phyloP scores from a whole-genome alignment of 2,888 invertebrate genomes.

The Drosophila koepferae region DNA sequence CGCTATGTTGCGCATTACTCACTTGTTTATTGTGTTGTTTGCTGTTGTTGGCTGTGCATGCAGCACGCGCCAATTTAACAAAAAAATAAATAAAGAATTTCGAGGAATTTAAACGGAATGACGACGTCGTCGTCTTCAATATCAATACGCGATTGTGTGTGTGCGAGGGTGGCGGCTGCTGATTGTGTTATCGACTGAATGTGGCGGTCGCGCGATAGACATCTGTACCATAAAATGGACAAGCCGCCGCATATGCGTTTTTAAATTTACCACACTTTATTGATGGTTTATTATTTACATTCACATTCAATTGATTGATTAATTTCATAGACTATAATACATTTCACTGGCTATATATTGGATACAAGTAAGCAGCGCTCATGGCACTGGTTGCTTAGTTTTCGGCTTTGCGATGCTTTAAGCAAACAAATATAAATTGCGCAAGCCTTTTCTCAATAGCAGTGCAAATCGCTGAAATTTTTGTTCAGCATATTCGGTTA shows the following conservation, averaged over 20 bases:
- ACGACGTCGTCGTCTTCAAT: constrained; percentile 37
- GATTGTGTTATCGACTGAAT: constrained; percentile 5
- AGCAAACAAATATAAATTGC: background rate
- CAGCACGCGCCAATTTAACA: constrained; percentile 38
- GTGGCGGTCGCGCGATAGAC: constrained; percentile 26
- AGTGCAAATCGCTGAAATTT: background rate
- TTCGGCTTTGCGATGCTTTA: background rate
- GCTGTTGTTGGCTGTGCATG: constrained; percentile 10
- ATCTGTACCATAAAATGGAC: background rate
- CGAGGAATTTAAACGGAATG: constrained; percentile 41
- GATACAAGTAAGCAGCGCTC: background rate
- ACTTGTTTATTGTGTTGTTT: constrained; percentile 43
- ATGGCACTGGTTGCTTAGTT: background rate
- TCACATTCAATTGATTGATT: background rate
- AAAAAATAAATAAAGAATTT: constrained; percentile 45
- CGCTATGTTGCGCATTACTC: constrained; percentile 50
- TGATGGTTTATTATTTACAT: too few species aligned
- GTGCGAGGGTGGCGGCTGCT: constrained; percentile 22
- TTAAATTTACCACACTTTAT: background rate
- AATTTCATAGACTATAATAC: background rate
- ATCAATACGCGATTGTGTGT: constrained; percentile 16
- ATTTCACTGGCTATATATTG: too few species aligned
- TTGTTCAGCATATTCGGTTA: background rate
- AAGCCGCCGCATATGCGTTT: background rate
- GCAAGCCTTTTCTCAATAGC: background rate